Percentiles rank a stretch among this genome's conserved stretches.
These are phyloP conservation scores for Lithophane ornitopus DNA, from an alignment of 2,888 invertebrate genomes.

Conservation along the genomic window DNA sequence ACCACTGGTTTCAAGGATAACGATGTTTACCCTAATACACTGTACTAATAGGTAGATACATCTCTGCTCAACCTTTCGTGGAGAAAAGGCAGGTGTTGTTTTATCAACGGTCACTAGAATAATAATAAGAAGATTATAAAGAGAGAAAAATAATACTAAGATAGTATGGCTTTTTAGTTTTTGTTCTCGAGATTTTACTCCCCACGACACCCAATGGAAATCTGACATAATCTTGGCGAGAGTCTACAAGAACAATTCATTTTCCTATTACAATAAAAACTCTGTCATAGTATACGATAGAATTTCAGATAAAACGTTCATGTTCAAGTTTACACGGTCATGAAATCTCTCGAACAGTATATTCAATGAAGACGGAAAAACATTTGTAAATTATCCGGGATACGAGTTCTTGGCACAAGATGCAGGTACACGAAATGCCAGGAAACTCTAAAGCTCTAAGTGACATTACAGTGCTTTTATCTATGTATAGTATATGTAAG, in stretches of 20 bases:
- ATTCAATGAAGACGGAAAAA: constrained; percentile 49
- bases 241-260: constrained; percentile 31
- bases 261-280: constrained; percentile 46
- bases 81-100: neutral
- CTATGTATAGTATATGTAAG: neutral
- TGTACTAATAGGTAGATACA: neutral
- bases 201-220: constrained; percentile 22
- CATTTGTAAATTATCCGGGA: constrained; percentile 54
- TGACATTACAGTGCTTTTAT: constrained; percentile 19
- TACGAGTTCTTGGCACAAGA: constrained; percentile 51
- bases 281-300: constrained; percentile 32
- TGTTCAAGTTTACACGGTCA: constrained; percentile 56
- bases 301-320: constrained; percentile 50
- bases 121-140: neutral
- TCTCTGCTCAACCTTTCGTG: neutral
- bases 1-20: no score
- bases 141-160: neutral
- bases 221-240: constrained; percentile 37
- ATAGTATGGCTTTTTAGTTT: constrained; percentile 13
- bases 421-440: constrained; percentile 46
- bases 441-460: constrained; percentile 20
- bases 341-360: constrained; percentile 55
- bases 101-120: neutral
- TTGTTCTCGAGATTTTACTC: constrained; percentile 17
- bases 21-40: no score